A percentile compares a stretch with the other conserved stretches of the same genome.
Evolutionary conservation across 2,888 invertebrate genomes (phyloP).

Genomic region (Sarcophaga variegata): DNA sequence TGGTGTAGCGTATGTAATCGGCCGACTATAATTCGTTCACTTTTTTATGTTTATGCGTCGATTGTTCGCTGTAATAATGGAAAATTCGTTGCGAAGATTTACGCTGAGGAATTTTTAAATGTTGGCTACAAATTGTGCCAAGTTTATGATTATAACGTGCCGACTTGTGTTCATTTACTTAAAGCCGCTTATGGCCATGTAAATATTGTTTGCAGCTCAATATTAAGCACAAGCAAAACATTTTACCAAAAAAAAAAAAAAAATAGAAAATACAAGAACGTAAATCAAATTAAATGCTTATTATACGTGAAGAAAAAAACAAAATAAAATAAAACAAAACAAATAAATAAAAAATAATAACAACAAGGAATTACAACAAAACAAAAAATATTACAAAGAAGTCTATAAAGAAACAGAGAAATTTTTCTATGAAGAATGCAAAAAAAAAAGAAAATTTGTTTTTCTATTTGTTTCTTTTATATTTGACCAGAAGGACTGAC

Average conservation of each 20-base stretch:
- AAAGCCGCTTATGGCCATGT: constrained; percentile 13
- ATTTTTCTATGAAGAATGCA: neutral
- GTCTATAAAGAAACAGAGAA: neutral
- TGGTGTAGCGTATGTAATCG: no score
- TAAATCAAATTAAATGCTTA: constrained; percentile 48
- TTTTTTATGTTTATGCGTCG: neutral
- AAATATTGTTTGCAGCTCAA: constrained; percentile 9
- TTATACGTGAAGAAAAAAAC: neutral
- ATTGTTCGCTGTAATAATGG: constrained; percentile 34
- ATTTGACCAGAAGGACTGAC: constrained; percentile 17
- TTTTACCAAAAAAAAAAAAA: neutral
- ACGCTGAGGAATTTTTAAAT: constrained; percentile 35
- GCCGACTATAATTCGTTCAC: no score
- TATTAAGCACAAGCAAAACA: neutral
- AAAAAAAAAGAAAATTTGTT: constrained; percentile 16
- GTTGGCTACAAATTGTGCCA: constrained; percentile 42
- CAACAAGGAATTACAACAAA: neutral
- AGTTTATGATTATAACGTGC: constrained; percentile 54
- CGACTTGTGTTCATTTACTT: constrained; percentile 48
- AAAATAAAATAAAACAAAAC: constrained; percentile 5
- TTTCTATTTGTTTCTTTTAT: neutral
- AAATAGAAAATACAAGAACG: constrained; percentile 22
- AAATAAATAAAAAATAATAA: neutral
- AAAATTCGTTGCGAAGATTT: constrained; percentile 52
- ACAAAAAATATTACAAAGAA: neutral